Conservation (phyloP, 2,888 invertebrate genomes). For the Orchesellides sinensis region DNA sequence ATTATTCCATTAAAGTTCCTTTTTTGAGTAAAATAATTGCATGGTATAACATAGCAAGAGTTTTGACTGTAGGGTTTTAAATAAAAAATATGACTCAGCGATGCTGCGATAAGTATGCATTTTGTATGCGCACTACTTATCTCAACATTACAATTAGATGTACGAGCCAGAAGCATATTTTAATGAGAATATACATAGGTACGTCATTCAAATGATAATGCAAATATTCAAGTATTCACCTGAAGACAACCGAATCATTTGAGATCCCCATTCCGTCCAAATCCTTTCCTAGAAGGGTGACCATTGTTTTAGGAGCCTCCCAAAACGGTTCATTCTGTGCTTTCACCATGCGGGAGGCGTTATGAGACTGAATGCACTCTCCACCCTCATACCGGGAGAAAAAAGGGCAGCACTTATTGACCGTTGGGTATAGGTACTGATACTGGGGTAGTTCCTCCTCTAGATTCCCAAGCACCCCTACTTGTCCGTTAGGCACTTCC, state of each 20-base stretch:
- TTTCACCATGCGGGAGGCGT: conserved; percentile 40
- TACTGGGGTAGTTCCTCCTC: too few species aligned
- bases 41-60: neutral
- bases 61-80: too few species aligned
- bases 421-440: conserved; percentile 60
- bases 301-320: conserved; percentile 70
- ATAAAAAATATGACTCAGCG: too few species aligned
- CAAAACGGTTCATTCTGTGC: conserved; percentile 61
- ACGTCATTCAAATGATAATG: too few species aligned
- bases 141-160: too few species aligned
- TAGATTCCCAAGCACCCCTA: neutral
- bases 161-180: too few species aligned
- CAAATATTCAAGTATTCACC: conserved; percentile 54
- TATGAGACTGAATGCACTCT: conserved; percentile 66
- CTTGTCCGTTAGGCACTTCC: conserved; percentile 42
- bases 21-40: neutral
- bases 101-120: too few species aligned
- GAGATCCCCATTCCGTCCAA: conserved; percentile 65
- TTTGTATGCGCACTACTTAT: too few species aligned
- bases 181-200: too few species aligned
- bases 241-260: conserved; percentile 71
- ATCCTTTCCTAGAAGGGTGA: conserved; percentile 63
- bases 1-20: neutral
- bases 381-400: conserved; percentile 71
- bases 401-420: conserved; percentile 72